Evolutionary conservation across 2,113 vertebrate species (phyloP).

Genomic region (Phylloscopus trochiloides): DNA sequence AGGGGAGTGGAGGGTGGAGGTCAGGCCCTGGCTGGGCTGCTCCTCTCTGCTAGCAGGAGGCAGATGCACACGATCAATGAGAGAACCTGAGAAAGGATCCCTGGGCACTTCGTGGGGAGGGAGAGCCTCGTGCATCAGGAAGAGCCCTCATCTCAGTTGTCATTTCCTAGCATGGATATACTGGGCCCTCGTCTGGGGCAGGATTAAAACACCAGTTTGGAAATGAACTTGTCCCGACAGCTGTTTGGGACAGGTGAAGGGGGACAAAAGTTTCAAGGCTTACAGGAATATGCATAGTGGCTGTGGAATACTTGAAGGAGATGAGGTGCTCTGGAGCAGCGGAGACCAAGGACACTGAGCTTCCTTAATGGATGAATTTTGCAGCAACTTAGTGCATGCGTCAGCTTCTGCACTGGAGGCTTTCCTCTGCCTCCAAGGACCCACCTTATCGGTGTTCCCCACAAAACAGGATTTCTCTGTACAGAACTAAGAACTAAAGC

Average conservation of each 20-base stretch:
- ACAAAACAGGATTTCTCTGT: not conserved
- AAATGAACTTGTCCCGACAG: not conserved
- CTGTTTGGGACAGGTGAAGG: not conserved
- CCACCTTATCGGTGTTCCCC: not conserved
- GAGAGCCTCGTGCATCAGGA: not conserved
- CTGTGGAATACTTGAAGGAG: not conserved
- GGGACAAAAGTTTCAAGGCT: not conserved
- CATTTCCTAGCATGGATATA: not conserved
- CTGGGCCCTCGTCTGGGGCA: not conserved
- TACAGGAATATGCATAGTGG: not conserved
- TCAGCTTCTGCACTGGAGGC: not conserved
- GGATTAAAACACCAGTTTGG: not conserved
- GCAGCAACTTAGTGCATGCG: not conserved
- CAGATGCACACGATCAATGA: constrained; percentile 55
- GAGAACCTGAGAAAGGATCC: constrained; percentile 21
- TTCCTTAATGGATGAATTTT: not conserved
- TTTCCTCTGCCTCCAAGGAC: not conserved
- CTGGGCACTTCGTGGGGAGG: not conserved
- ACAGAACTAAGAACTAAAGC: not conserved
- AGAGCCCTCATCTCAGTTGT: not conserved
- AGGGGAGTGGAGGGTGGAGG: not conserved
- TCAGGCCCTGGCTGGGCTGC: not conserved
- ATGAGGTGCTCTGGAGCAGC: not conserved
- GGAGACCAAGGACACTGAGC: not conserved
- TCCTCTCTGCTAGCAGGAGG: not conserved